Percentiles rank a stretch among this genome's conserved stretches.
These are phyloP conservation scores for Sylvietta virens DNA, from an alignment of 2,113 vertebrate species.

Conservation along the genomic window DNA sequence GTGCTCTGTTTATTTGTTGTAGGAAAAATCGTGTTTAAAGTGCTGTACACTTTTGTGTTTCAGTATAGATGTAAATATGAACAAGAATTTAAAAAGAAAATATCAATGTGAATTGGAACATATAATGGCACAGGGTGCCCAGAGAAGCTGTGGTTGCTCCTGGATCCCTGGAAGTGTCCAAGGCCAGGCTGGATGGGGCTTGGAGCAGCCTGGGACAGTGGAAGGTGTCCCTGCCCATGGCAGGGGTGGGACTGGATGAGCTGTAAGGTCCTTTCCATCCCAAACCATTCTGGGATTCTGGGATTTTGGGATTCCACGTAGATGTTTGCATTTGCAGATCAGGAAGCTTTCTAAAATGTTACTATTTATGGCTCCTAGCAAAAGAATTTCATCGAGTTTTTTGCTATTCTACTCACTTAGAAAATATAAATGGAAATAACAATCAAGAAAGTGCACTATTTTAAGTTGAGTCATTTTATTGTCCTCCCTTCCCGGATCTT, in stretches of 20 bases:
- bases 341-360: not conserved
- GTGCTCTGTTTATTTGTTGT: not conserved
- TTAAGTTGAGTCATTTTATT: not conserved
- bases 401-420: not conserved
- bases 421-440: not conserved
- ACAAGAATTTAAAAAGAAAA: not conserved
- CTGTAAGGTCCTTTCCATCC: accelerated
- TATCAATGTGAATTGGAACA: too few relatives aligned
- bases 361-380: not conserved
- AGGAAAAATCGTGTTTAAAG: not conserved
- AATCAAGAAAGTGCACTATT: not conserved
- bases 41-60: not conserved
- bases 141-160: not conserved
- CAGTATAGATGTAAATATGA: not conserved
- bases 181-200: accelerated
- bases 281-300: not conserved
- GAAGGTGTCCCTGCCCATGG: not conserved
- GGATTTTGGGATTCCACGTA: not conserved
- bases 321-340: not conserved
- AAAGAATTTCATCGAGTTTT: not conserved
- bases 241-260: not conserved
- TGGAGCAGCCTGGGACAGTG: accelerated
- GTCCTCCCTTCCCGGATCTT: not conserved
- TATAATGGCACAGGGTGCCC: not conserved
- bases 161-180: not conserved